A percentile compares a stretch with the other conserved stretches of the same genome.
Evolutionary conservation across 2,113 vertebrate genomes (phyloP).

Genomic region (Eurystomus gularis): DNA sequence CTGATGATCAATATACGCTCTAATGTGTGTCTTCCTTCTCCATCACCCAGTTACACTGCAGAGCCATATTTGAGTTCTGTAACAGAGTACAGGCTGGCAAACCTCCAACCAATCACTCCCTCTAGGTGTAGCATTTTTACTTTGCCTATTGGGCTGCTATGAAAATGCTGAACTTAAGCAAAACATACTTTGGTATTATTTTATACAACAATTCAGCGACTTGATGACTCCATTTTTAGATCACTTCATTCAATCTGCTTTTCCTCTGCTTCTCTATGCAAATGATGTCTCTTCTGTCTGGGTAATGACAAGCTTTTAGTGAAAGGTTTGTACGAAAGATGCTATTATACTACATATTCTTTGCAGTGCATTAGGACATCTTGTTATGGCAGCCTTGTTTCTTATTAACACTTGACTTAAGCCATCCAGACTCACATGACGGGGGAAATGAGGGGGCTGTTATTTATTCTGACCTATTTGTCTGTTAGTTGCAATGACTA

Average conservation of each 20-base stretch:
- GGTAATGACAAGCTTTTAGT: conserved; percentile 50
- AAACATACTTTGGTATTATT: neutral
- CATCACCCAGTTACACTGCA: neutral
- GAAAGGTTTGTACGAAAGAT: neutral
- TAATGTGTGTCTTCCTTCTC: neutral
- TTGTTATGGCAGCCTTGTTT: conserved; percentile 25
- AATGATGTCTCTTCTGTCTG: conserved; percentile 39
- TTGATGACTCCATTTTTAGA: conserved; percentile 17
- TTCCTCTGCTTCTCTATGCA: conserved; percentile 25
- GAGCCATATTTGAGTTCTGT: neutral
- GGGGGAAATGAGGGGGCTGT: conserved; percentile 27
- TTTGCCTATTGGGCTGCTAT: neutral
- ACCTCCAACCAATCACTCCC: neutral
- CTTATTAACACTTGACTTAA: conserved; percentile 49
- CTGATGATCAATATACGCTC: neutral
- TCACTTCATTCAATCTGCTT: conserved; percentile 23
- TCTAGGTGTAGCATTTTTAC: neutral
- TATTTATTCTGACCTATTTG: conserved; percentile 49
- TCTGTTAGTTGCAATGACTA: conserved; percentile 34
- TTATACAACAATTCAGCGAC: neutral
- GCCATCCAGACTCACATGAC: neutral
- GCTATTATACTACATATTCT: conserved; percentile 9
- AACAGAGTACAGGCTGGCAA: neutral
- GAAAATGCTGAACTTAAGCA: neutral
- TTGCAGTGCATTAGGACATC: neutral